Evolutionary conservation across 2,797 vertebrate genomes (phyloP), one percentile per base, ranked within the genome.

Genomic region (Catostomus latipinnis): DNA sequence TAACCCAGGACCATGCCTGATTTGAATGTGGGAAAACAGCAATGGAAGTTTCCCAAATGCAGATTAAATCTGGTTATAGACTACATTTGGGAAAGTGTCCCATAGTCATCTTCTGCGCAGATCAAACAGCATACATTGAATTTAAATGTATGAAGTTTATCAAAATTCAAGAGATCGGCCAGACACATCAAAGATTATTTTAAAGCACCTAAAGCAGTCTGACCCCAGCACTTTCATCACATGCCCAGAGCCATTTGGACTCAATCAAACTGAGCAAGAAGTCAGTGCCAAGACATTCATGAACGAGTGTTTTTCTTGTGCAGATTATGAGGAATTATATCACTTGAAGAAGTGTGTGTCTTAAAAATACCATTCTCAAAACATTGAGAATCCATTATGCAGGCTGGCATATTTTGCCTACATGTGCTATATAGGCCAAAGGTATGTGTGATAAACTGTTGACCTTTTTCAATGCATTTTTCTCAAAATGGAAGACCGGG

Each of bases 161-260:
- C 34, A 71, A 81, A 81, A 81, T 81, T 83, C 76, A 72, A 67
- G 62, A 73, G 58, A 53, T 45, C 61, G 43, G 57, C 54, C 61
- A 65, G 9, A 63, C 43, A 58, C 46, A 12, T 71, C 54, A 4
- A 65, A 70, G 22, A 75, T 16, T 43, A 52, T 76, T 70, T 79
- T 76, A 65, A 66, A 74, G 43, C 8, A 16, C 70, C 71, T 52
- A 57, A 68, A 68, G 68, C 78, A 22, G 58, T 76, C 70, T 76
- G 73, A 80, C 77, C 58, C 12, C 6, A 69, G 22, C 63, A 66
- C 77, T 76, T 73, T 81, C 73, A 81, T 49, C 61, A 71, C 52
- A 61, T 49, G 52, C 45, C 56, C 18, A 2, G 43, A 49, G 58
- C 14, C 18, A n/a, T 74, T 78, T 60, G 52, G 46, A 73, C 60